Evolutionary conservation across 2,797 vertebrate genomes (phyloP).

Genomic region (Scyliorhinus canicula): DNA sequence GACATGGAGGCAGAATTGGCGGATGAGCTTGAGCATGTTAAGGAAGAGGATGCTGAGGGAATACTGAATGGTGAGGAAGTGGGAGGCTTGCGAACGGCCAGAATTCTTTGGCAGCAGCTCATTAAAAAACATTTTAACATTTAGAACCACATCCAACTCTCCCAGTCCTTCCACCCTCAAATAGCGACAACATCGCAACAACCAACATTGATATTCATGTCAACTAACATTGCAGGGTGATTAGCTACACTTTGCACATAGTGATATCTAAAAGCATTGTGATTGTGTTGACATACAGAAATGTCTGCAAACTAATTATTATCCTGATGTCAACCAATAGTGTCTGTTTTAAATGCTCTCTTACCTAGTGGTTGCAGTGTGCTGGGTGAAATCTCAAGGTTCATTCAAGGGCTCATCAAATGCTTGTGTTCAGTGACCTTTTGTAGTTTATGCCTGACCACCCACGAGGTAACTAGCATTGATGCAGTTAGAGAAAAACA

Average conservation of each 20-base stretch:
- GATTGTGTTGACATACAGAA: not conserved
- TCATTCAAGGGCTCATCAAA: not conserved
- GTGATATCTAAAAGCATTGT: not conserved
- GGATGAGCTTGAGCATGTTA: not conserved
- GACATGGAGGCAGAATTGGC: not conserved
- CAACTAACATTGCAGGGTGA: not conserved
- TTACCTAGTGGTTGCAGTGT: not conserved
- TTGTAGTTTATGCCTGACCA: too few relatives aligned
- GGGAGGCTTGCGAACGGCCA: not conserved
- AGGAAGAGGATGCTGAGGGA: not conserved
- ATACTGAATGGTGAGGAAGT: not conserved
- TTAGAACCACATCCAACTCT: not conserved
- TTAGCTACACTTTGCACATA: not conserved
- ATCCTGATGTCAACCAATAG: not conserved
- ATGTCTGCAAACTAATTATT: not conserved
- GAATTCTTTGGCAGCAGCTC: not conserved
- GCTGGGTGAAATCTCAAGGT: too few relatives aligned
- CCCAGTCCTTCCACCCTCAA: not conserved
- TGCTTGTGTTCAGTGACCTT: not conserved
- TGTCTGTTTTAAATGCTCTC: not conserved
- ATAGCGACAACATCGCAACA: not conserved
- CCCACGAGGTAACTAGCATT: too few relatives aligned
- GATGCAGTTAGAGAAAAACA: too few relatives aligned
- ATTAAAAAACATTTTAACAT: too few relatives aligned
- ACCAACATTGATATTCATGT: not conserved